Evolutionary conservation across 1,140 invertebrate genomes (phyloP).

Genomic region (Brachionus angularis): DNA sequence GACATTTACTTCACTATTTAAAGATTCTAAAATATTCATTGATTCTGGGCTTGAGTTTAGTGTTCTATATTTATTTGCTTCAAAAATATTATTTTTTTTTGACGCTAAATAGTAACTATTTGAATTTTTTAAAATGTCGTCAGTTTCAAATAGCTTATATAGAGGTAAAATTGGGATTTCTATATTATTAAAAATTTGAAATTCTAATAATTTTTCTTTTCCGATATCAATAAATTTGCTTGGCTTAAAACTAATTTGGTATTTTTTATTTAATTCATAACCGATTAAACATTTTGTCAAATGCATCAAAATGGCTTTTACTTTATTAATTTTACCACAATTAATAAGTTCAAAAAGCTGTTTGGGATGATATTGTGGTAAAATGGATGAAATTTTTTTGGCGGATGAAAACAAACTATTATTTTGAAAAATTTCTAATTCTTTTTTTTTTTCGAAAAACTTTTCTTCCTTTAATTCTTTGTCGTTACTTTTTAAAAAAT

Average conservation of each 20-base stretch:
- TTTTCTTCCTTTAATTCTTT: conserved; percentile 47
- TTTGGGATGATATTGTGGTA: conserved; percentile 98
- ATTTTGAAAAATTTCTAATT: conserved; percentile 60
- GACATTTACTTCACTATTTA: conserved; percentile 63
- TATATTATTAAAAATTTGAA: too few species aligned
- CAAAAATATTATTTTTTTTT: too few species aligned
- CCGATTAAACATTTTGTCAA: conserved; percentile 67
- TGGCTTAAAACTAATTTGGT: not conserved
- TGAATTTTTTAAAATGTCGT: too few species aligned
- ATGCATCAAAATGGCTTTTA: conserved; percentile 94
- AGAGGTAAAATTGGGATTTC: conserved; percentile 46
- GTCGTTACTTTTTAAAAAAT: conserved; percentile 29
- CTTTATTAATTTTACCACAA: conserved; percentile 92
- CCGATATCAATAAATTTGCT: conserved; percentile 22
- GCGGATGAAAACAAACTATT: conserved; percentile 92
- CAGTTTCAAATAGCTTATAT: too few species aligned
- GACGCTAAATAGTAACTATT: too few species aligned
- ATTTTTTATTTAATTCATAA: conserved; percentile 46
- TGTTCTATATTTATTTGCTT: too few species aligned
- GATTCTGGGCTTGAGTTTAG: conserved; percentile 55
- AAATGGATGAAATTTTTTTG: conserved; percentile 85
- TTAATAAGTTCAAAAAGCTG: conserved; percentile 97
- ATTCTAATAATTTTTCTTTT: conserved; percentile 42
- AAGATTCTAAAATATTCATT: too few species aligned
- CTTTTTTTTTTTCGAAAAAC: conserved; percentile 47